Evolutionary conservation across 2,113 vertebrate species (phyloP).

Genomic region (Heptranchias perlo): DNA sequence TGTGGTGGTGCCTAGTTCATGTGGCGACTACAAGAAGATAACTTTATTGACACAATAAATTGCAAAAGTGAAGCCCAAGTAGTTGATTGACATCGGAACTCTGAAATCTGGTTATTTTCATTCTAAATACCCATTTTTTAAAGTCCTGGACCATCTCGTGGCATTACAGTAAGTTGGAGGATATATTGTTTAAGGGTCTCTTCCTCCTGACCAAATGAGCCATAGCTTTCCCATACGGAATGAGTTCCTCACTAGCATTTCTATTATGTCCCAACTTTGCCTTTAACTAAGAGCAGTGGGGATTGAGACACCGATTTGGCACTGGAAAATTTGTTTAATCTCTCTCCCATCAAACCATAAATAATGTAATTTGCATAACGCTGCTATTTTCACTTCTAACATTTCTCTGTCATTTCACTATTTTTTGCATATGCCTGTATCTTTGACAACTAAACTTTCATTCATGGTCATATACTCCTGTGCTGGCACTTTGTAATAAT

Average conservation of each 20-base stretch:
- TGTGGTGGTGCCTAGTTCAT: too few species aligned
- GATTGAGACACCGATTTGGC: too few species aligned
- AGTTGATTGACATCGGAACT: too few species aligned
- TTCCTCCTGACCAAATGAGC: too few species aligned
- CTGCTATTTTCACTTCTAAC: neutral
- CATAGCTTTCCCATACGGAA: too few species aligned
- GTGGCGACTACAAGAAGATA: too few species aligned
- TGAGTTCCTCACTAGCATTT: too few species aligned
- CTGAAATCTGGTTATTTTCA: neutral
- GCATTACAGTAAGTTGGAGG: neutral
- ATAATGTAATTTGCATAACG: neutral
- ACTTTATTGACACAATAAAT: neutral
- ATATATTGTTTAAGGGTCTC: neutral
- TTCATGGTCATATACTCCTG: neutral
- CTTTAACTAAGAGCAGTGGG: too few species aligned
- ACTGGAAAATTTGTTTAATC: too few species aligned
- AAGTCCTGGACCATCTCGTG: neutral
- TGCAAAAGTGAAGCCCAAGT: neutral
- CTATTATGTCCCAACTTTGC: too few species aligned
- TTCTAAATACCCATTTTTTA: neutral
- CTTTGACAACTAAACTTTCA: neutral
- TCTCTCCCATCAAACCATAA: neutral
- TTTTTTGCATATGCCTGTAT: neutral
- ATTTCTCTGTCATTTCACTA: neutral
- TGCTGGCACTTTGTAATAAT: neutral